phyloP scores from a whole-genome alignment of 2,113 vertebrate species.

The Nothoprocta pentlandii region DNA sequence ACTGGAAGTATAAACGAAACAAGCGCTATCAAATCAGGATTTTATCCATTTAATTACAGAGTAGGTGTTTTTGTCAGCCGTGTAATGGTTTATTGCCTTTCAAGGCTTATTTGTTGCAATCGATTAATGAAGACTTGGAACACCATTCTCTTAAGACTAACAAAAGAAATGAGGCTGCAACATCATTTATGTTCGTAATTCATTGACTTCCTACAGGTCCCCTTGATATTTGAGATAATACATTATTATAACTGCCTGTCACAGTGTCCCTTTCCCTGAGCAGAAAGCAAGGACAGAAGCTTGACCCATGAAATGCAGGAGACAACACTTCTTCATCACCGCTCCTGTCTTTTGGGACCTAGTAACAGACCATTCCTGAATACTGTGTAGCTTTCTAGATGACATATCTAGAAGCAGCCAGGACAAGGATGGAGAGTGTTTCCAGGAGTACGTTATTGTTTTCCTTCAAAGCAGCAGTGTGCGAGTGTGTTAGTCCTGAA shows the following conservation, averaged over 20 bases:
- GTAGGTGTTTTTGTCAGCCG: not conserved
- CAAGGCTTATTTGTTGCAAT: slow-evolving; percentile 33
- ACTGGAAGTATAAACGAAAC: not conserved
- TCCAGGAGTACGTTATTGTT: not conserved
- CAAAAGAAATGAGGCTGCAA: not conserved
- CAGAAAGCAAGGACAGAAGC: not conserved
- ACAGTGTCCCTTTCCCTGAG: not conserved
- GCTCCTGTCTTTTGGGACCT: not conserved
- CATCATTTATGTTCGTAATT: not conserved
- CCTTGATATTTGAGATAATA: not conserved
- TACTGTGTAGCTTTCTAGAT: not conserved
- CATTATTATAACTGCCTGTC: not conserved
- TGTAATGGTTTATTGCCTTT: slow-evolving; percentile 44
- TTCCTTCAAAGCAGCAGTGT: not conserved
- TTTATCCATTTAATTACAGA: slow-evolving; percentile 43
- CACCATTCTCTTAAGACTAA: not conserved
- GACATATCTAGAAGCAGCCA: not conserved
- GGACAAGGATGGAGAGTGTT: not conserved
- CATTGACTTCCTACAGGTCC: not conserved
- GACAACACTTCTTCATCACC: not conserved
- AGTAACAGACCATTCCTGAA: not conserved
- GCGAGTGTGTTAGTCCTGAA: not conserved
- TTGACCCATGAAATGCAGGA: not conserved
- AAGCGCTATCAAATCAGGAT: slow-evolving; percentile 8
- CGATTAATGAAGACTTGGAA: slow-evolving; percentile 30